Conservation (phyloP, 2,888 invertebrate genomes). For the Sarcophaga rosellei region DNA sequence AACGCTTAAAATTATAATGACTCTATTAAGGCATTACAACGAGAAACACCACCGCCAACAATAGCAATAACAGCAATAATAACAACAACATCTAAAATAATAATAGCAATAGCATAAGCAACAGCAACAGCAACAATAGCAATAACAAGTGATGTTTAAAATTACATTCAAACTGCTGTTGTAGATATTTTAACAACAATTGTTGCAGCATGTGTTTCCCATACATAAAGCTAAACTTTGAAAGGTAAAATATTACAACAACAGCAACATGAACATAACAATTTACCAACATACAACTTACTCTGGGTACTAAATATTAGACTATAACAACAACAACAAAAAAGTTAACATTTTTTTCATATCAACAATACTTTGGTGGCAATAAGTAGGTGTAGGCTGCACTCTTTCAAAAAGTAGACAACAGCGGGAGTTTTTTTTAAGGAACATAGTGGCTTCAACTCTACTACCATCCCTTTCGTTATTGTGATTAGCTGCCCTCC, state of each 20-base stretch:
- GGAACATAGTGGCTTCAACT: slow-evolving; percentile 1
- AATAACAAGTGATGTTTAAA: slow-evolving; percentile 67
- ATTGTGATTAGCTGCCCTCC: slow-evolving; percentile 33
- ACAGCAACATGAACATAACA: not conserved
- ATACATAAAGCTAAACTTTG: slow-evolving; percentile 36
- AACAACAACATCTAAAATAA: not conserved
- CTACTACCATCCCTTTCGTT: slow-evolving; percentile 29
- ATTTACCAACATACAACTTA: not conserved
- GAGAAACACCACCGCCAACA: slow-evolving; percentile 53
- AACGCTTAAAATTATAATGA: slow-evolving; percentile 80
- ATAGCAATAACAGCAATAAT: not conserved
- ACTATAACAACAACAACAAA: slow-evolving; percentile 12
- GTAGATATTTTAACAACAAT: no score
- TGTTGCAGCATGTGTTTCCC: slow-evolving; percentile 65
- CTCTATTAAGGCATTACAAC: slow-evolving; percentile 75
- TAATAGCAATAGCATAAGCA: not conserved
- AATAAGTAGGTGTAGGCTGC: slow-evolving; percentile 65
- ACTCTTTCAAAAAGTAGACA: not conserved
- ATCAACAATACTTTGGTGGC: slow-evolving; percentile 57
- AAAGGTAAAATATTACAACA: slow-evolving; percentile 36
- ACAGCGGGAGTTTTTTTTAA: not conserved
- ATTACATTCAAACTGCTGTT: slow-evolving; percentile 52
- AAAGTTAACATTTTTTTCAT: not conserved
- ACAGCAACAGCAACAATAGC: not conserved
- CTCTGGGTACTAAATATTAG: slow-evolving; percentile 11